phyloP scores from a whole-genome alignment of 2,888 invertebrate species.

The Pyrochroa serraticornis region DNA sequence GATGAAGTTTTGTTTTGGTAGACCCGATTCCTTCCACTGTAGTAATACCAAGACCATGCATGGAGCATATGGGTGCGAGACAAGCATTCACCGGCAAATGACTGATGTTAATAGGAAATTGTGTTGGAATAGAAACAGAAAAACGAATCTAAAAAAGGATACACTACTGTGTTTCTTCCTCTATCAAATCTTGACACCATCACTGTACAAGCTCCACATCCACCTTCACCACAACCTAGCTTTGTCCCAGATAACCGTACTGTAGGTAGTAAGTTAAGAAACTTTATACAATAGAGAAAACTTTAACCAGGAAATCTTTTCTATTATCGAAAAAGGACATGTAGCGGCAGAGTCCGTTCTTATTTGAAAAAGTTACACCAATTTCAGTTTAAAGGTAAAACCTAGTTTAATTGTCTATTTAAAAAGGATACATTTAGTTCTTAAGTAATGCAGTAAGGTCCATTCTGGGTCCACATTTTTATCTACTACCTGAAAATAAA shows the following conservation, averaged over 20 bases:
- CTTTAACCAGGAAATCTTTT: neutral
- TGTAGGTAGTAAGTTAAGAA: constrained; percentile 11
- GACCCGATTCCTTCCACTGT: constrained; percentile 94
- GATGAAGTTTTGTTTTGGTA: constrained; percentile 77
- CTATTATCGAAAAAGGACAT: neutral
- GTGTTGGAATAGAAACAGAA: too few species aligned
- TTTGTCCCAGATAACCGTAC: constrained; percentile 77
- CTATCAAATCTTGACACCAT: constrained; percentile 82
- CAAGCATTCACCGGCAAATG: constrained; percentile 90
- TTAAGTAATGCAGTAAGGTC: constrained; percentile 81
- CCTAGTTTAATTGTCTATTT: neutral
- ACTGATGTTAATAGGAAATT: constrained; percentile 54
- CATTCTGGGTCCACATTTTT: constrained; percentile 78
- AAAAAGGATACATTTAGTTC: constrained; percentile 71
- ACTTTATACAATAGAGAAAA: neutral
- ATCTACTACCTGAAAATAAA: constrained; percentile 70
- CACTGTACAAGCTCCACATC: constrained; percentile 94
- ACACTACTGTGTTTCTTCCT: constrained; percentile 61
- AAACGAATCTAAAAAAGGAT: constrained; percentile 50
- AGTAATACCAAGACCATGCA: constrained; percentile 88
- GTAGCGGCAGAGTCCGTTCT: too few species aligned
- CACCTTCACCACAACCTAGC: constrained; percentile 92
- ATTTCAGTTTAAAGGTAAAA: neutral
- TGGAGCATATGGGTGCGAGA: constrained; percentile 81
- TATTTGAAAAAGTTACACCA: neutral